A percentile compares a stretch with the other conserved stretches of the same genome.
Conservation (phyloP, 2,888 invertebrate species). For the Loripinus fragilis region DNA sequence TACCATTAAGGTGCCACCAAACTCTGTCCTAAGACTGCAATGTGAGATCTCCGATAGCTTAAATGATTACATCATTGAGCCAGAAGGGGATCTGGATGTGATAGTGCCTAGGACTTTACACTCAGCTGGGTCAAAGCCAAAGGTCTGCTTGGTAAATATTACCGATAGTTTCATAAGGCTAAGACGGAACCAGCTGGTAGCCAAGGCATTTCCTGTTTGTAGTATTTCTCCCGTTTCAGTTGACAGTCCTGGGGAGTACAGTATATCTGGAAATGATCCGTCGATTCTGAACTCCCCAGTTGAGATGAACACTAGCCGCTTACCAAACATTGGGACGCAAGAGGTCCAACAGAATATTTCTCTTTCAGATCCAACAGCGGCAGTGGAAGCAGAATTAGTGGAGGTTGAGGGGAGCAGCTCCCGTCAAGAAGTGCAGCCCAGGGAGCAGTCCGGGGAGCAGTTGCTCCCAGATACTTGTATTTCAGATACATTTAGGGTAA, state of each 20-base stretch:
- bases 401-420: neutral
- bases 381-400: too few species aligned
- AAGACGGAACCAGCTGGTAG: conserved; percentile 28
- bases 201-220: conserved; percentile 17
- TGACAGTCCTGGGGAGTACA: neutral
- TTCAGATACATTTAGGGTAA: too few species aligned
- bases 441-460: too few species aligned
- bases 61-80: conserved; percentile 37
- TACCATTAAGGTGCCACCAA: conserved; percentile 33
- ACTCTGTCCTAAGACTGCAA: conserved; percentile 30
- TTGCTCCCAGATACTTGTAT: too few species aligned
- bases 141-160: conserved; percentile 30
- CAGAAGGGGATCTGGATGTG: conserved; percentile 16
- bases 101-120: conserved; percentile 34
- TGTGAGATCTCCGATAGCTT: conserved; percentile 19
- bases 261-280: too few species aligned
- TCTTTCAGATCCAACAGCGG: too few species aligned
- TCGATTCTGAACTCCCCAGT: too few species aligned
- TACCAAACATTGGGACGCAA: too few species aligned
- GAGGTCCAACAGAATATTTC: too few species aligned
- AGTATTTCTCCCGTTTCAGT: neutral
- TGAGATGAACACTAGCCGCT: too few species aligned
- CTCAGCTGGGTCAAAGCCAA: conserved; percentile 13
- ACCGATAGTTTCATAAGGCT: conserved; percentile 22
- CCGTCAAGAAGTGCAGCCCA: neutral